Conservation (phyloP, 2,113 vertebrate genomes). For the Cacatua alba region DNA sequence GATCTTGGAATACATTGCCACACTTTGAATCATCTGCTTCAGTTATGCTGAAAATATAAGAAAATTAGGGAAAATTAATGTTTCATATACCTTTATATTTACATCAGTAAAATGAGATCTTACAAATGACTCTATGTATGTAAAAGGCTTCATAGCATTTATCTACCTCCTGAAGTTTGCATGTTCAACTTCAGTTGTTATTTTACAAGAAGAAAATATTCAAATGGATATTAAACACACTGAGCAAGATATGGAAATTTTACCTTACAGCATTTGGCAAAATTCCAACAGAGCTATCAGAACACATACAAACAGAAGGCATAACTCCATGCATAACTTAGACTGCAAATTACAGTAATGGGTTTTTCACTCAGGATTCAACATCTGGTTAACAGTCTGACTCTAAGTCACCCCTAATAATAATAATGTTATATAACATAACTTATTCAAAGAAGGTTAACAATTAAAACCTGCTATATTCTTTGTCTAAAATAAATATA, state of each 20-base stretch:
- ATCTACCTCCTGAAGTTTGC: neutral
- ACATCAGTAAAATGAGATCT: neutral
- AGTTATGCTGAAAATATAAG: constrained; percentile 45
- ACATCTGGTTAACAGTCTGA: neutral
- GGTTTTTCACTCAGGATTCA: neutral
- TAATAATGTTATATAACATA: neutral
- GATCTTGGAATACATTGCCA: neutral
- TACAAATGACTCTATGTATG: neutral
- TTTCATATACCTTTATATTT: neutral
- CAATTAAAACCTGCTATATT: neutral
- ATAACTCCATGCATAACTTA: neutral
- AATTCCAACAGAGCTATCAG: neutral
- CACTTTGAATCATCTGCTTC: neutral
- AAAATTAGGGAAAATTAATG: neutral
- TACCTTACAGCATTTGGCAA: neutral
- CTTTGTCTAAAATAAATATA: neutral
- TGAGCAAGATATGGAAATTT: neutral
- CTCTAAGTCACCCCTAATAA: neutral
- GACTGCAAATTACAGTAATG: neutral
- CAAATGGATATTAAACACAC: neutral
- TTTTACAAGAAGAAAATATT: neutral
- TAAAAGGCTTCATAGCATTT: neutral
- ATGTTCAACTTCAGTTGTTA: neutral
- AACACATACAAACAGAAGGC: neutral
- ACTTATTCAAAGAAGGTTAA: neutral